These are phyloP conservation scores for Ephestia elutella DNA, from an alignment of 1,140 invertebrate species.

Conservation along the genomic window DNA sequence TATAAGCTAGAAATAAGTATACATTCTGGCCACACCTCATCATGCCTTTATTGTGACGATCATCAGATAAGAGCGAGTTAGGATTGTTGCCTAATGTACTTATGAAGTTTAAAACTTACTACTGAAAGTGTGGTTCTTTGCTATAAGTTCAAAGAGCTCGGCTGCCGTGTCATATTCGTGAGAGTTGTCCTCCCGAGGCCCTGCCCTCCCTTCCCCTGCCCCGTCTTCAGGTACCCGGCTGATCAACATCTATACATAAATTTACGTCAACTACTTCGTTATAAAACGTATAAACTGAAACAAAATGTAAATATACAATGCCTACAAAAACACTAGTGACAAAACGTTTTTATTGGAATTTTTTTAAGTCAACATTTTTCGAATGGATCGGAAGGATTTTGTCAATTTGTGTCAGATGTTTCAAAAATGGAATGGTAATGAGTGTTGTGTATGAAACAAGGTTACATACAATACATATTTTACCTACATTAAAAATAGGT, in stretches of 20 bases:
- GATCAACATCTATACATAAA: conserved; percentile 47
- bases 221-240: conserved; percentile 29
- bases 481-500: no score
- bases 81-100: no score
- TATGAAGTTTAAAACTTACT: conserved; percentile 19
- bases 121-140: conserved; percentile 27
- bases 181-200: conserved; percentile 9
- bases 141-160: conserved; percentile 46
- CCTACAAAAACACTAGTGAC: conserved; percentile 42
- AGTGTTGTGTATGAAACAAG: background rate
- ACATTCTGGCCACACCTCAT: no score
- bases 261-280: conserved; percentile 22
- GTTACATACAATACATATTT: no score
- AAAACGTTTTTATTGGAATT: conserved; percentile 49
- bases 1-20: no score
- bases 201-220: conserved; percentile 10
- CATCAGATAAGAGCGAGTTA: no score
- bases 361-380: conserved; percentile 42
- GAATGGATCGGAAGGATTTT: conserved; percentile 20
- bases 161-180: conserved; percentile 40
- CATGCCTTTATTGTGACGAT: no score
- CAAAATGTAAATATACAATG: conserved; percentile 25
- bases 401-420: conserved; percentile 19
- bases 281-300: conserved; percentile 18
- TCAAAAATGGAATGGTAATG: conserved; percentile 26